Evolutionary conservation across 2,888 invertebrate species (phyloP).

Genomic region (Drosophila multiciliata): DNA sequence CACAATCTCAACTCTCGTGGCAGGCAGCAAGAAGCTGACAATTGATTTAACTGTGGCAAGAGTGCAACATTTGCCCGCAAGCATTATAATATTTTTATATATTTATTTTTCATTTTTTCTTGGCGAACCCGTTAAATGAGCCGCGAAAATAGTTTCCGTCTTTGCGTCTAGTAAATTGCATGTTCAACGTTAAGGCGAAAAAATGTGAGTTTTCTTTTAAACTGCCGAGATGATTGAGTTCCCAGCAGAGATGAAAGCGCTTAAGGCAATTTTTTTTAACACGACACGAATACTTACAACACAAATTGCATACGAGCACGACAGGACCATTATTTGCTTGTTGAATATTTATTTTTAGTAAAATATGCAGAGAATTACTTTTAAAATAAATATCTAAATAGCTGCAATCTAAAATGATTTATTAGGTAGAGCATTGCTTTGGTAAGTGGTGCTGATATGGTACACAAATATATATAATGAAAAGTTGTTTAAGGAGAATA

Average conservation of each 20-base stretch:
- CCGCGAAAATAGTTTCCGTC: constrained; percentile 81
- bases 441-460: neutral
- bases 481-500: neutral
- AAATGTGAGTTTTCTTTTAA: constrained; percentile 25
- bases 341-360: constrained; percentile 2
- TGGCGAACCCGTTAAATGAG: constrained; percentile 72
- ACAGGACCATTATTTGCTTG: neutral
- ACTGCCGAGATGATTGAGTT: constrained; percentile 25
- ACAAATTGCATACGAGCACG: constrained; percentile 6
- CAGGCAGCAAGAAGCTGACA: constrained; percentile 39
- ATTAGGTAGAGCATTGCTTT: neutral
- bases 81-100: constrained; percentile 58
- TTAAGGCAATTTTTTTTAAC: neutral
- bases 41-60: constrained; percentile 67
- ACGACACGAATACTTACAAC: neutral
- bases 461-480: neutral
- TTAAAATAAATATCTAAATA: neutral
- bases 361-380: neutral
- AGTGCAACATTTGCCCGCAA: constrained; percentile 53
- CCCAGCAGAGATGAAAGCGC: constrained; percentile 2
- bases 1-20: constrained; percentile 48
- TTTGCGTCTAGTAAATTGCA: constrained; percentile 55
- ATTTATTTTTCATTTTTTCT: constrained; percentile 31
- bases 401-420: neutral
- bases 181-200: constrained; percentile 5